Evolutionary conservation across 2,888 invertebrate genomes (phyloP), one percentile per base, ranked within the genome.

Genomic region (Heterodera filipjevi): DNA sequence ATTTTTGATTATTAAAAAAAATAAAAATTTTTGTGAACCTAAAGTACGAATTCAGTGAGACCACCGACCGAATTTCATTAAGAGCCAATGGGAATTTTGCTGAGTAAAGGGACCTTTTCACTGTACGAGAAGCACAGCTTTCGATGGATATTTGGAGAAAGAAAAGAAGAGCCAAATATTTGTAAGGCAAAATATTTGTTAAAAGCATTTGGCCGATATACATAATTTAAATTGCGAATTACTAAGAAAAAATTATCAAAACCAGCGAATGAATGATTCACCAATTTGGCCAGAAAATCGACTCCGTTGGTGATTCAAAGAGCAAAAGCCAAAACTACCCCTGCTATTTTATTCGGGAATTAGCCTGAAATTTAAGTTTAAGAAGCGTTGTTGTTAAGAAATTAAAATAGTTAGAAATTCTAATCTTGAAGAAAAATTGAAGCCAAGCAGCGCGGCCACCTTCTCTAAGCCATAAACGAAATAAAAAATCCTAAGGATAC

Each of bases 71-170:
- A 8, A 59, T 59, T 59, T 59, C 59, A n/a, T 59, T n/a, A 27
- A n/a, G 6, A 3, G 59, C 27, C 59, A 59, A 59, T 22, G 59
- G 59, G 27, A 59, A 59, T 59, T 59, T 59, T 6, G n/a, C 59
- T 27, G 59, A 59, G 59, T 59, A 59, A 59, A 59, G 59, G 6
- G 59, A 59, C 59, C 59, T n/a, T 59, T 59, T 59, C n/a, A 59
- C 59, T n/a, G n/a, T 27, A n/a, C 59, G 59, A 27, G 59, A 8
- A 12, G 59, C 59, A 22, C n/a, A 19, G 59, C 59, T 27, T n/a
- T n/a, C n/a, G 59, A 22, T 8, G 59, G 27, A 59, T 5, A 59
- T 59, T 59, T 59, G 59, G 59, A 59, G n/a, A n/a, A 59, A 14
- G 46, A 49, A 59, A 59, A 59, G 5, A n/a, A 3, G 27, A 59